Evolutionary conservation across 2,113 vertebrate genomes (phyloP).

Genomic region (Oceanites oceanicus): DNA sequence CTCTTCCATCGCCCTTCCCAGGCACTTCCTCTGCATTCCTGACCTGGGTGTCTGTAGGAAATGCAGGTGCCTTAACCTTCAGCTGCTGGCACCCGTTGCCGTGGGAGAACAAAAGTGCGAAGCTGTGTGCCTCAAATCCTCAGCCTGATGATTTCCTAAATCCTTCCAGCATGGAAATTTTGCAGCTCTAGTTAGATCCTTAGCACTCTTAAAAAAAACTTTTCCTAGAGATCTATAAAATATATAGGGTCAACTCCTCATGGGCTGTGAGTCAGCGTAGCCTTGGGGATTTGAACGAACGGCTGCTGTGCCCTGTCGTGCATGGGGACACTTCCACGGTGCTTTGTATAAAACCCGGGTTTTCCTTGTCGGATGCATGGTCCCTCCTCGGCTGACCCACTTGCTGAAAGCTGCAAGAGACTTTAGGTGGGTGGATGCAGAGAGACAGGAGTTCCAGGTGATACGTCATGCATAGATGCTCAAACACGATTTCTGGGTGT

Average conservation of each 20-base stretch:
- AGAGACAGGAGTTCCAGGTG: background rate
- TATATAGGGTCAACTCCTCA: background rate
- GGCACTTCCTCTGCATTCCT: conserved; percentile 37
- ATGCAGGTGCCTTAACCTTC: background rate
- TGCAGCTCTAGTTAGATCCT: background rate
- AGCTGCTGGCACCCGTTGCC: background rate
- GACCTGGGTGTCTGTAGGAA: background rate
- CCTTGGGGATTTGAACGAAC: background rate
- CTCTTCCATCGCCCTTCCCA: conserved; percentile 33
- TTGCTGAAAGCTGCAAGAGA: background rate
- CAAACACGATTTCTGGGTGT: background rate
- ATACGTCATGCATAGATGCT: rapidly evolving
- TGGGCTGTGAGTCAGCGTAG: rapidly evolving
- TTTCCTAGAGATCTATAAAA: background rate
- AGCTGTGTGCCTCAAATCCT: background rate
- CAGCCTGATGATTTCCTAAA: background rate
- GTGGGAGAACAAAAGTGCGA: background rate
- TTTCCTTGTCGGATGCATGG: background rate
- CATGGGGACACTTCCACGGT: background rate
- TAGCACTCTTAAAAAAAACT: background rate
- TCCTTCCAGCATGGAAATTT: background rate
- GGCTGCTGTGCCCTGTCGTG: background rate
- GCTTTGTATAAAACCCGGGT: background rate
- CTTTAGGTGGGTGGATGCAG: background rate
- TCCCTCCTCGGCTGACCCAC: background rate